Evolutionary conservation across 2,113 vertebrate species (phyloP), one percentile per base, ranked within the genome.

Genomic region (Mola mola): DNA sequence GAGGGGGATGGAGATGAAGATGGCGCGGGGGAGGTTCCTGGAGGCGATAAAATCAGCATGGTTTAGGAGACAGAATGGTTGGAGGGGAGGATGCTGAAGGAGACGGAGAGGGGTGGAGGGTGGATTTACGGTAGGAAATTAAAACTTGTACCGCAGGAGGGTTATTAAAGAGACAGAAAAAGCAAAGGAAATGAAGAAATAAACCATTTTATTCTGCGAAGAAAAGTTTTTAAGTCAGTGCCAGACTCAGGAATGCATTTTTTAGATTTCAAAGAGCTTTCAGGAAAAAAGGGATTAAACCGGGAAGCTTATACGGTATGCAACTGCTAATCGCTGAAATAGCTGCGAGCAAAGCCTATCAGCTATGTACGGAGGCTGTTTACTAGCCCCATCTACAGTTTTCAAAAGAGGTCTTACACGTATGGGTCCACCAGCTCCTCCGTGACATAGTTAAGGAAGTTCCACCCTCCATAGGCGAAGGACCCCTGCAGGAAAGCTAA

Each of bases 361-460:
- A 5, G 1, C 38, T 13, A 12, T 26, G 15, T 19, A 17, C 48
- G 10, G 12, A 5, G 31, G 26, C 21, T 24, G 29, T 40, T 41
- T 43, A 12, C 0, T 15, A 6, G 15, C 4, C n/a, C 40, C 43
- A 40, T 2, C 1, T 6, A 16, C 0, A 15, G 13, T 10, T 15
- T 16, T 13, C 6, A 0, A 4, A 0, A 38, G 16, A 34, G 9
- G 15, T 17, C 80, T 94, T 90, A 96, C 95, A 93, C 93, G 50
- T 95, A 93, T 25, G 95, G 95, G 80, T 97, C 92, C 20, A 96
- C 94, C 80, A 97, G 91, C 75, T 97, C 95, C 72, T 97, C 95
- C 1, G 95, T 97, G 78, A 97, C 95, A 29, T 97, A 97, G 92
- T 97, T 97, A 55, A 97, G 94, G 81, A 97, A 97, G 82, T 97